Evolutionary conservation across 2,797 vertebrate species (phyloP).

Genomic region (Phylloscopus collybita): DNA sequence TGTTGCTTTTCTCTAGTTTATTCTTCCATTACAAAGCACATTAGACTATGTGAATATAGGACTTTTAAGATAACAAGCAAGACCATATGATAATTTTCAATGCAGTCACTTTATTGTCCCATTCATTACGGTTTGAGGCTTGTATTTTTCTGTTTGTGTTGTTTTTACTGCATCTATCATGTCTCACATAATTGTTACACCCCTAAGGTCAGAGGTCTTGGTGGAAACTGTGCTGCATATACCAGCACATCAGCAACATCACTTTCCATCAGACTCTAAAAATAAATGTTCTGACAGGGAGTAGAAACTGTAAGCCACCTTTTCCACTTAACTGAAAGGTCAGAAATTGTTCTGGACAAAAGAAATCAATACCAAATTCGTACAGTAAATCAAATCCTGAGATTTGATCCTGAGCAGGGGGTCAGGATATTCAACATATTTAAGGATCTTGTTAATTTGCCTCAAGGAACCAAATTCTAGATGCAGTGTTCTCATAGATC

Average conservation of each 20-base stretch:
- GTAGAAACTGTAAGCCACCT: neutral
- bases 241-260: neutral
- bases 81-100: neutral
- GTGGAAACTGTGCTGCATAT: neutral
- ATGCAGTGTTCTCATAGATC: neutral
- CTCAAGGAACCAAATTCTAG: neutral
- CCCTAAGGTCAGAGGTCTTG: neutral
- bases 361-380: neutral
- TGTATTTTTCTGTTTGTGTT: neutral
- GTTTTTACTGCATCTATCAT: neutral
- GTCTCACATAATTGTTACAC: neutral
- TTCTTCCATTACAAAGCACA: neutral
- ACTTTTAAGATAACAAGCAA: neutral
- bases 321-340: neutral
- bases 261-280: neutral
- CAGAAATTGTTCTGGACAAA: neutral
- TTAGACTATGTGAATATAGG: neutral
- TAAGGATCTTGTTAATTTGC: neutral
- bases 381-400: neutral
- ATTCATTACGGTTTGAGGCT: neutral
- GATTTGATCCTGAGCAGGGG: neutral
- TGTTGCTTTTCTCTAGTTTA: neutral
- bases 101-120: neutral
- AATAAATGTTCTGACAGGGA: neutral
- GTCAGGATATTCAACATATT: neutral